Conservation (phyloP, 2,797 vertebrate species). For the Helicolenus hilgendorfi region DNA sequence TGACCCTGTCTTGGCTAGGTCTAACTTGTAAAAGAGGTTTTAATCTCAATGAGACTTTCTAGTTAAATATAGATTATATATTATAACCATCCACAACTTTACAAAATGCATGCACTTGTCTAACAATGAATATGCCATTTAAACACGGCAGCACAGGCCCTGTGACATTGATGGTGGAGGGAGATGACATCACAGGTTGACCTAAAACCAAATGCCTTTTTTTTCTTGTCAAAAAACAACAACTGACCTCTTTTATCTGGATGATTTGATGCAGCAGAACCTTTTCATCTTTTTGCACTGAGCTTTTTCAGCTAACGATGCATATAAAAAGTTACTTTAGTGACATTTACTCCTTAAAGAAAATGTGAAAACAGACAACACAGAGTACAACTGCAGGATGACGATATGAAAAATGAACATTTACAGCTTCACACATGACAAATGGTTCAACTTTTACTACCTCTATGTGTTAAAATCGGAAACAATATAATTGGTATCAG, state of each 20-base stretch:
- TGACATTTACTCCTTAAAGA: background rate
- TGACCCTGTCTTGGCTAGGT: too few relatives aligned
- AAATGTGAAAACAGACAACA: background rate
- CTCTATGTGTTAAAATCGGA: background rate
- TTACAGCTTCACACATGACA: background rate
- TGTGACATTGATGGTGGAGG: background rate
- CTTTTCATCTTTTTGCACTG: conserved; percentile 1
- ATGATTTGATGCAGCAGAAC: conserved; percentile 35
- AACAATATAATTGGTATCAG: background rate
- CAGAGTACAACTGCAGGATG: background rate
- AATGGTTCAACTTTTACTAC: background rate
- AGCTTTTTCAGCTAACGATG: background rate
- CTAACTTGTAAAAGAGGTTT: too few relatives aligned
- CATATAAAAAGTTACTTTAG: background rate
- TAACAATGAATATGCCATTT: background rate
- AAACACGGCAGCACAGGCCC: background rate
- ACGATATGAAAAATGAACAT: background rate
- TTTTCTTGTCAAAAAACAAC: conserved; percentile 17
- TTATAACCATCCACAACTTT: background rate
- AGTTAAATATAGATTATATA: too few relatives aligned
- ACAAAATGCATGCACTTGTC: background rate
- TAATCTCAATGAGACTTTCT: too few relatives aligned
- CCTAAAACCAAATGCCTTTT: conserved; percentile 2
- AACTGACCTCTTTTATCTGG: conserved; percentile 28
- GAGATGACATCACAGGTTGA: conserved; percentile 12